A percentile compares a stretch with the other conserved stretches of the same genome.
phyloP scores from a whole-genome alignment of 2,797 vertebrate species.

The Simalia tracyae region DNA sequence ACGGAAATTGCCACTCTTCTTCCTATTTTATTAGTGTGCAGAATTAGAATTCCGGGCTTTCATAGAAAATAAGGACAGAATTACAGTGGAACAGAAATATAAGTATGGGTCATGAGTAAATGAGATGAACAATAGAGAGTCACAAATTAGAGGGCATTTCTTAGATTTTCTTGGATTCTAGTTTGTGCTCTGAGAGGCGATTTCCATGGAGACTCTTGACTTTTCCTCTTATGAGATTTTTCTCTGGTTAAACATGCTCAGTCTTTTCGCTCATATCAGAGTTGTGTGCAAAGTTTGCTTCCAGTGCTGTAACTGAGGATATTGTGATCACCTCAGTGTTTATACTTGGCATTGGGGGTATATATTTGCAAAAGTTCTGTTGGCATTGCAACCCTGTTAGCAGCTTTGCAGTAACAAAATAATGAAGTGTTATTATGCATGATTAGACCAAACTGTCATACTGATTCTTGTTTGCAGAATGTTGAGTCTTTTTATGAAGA shows the following conservation, averaged over 20 bases:
- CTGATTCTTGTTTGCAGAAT: slow-evolving; percentile 27
- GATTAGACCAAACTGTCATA: slow-evolving; percentile 19
- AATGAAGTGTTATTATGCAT: slow-evolving; percentile 6
- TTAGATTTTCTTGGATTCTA: slow-evolving; percentile 9
- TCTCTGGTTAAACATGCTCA: not conserved
- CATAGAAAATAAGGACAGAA: not conserved
- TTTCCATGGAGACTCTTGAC: slow-evolving; percentile 24
- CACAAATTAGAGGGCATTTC: not conserved
- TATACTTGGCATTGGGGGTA: not conserved
- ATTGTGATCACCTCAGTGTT: slow-evolving; percentile 33
- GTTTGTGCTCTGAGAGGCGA: not conserved
- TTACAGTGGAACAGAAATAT: not conserved
- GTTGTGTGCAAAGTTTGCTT: slow-evolving; percentile 10
- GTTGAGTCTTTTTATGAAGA: slow-evolving; percentile 17
- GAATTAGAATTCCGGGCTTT: not conserved
- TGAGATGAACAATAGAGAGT: not conserved
- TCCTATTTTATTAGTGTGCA: not conserved
- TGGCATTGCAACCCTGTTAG: slow-evolving; percentile 16
- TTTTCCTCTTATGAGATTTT: slow-evolving; percentile 11
- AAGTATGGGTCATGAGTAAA: not conserved
- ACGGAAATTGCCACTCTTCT: not conserved
- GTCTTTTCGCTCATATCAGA: not conserved
- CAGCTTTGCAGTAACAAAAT: slow-evolving; percentile 24
- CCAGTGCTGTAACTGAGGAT: not conserved
- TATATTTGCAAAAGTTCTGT: slow-evolving; percentile 13